These are phyloP conservation scores for Papilio protenor DNA, from an alignment of 2,888 invertebrate genomes.

Conservation along the genomic window DNA sequence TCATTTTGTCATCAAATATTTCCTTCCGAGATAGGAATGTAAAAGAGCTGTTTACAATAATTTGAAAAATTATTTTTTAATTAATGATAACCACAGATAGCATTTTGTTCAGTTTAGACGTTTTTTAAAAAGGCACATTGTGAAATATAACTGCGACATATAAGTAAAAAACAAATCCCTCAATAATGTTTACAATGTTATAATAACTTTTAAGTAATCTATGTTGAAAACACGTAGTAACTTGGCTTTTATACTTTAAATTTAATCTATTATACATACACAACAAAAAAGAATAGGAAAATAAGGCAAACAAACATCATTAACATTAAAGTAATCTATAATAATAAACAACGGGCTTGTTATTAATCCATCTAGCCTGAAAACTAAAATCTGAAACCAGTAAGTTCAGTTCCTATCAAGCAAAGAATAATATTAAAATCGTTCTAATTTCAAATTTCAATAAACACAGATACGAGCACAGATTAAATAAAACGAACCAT, in stretches of 20 bases:
- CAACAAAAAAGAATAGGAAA: neutral
- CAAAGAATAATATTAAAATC: neutral
- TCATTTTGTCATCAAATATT: neutral
- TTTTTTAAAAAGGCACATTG: neutral
- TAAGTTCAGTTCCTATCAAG: too few species aligned
- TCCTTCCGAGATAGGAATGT: neutral
- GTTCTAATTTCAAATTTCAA: neutral
- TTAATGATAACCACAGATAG: constrained; percentile 11
- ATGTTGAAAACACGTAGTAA: neutral
- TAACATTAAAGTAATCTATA: too few species aligned
- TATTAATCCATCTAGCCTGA: neutral
- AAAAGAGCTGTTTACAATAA: neutral
- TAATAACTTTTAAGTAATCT: neutral
- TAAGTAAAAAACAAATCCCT: neutral
- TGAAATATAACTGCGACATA: neutral
- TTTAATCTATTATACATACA: too few species aligned
- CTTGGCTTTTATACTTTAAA: too few species aligned
- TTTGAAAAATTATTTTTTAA: neutral
- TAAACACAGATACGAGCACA: neutral
- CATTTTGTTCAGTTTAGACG: neutral
- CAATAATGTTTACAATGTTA: neutral
- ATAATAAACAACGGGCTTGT: too few species aligned
- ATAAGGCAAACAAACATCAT: neutral
- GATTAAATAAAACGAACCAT: neutral
- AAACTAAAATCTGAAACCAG: neutral